These are phyloP conservation scores for Sebastes cheni DNA, from an alignment of 2,797 vertebrate genomes.

Conservation along the genomic window DNA sequence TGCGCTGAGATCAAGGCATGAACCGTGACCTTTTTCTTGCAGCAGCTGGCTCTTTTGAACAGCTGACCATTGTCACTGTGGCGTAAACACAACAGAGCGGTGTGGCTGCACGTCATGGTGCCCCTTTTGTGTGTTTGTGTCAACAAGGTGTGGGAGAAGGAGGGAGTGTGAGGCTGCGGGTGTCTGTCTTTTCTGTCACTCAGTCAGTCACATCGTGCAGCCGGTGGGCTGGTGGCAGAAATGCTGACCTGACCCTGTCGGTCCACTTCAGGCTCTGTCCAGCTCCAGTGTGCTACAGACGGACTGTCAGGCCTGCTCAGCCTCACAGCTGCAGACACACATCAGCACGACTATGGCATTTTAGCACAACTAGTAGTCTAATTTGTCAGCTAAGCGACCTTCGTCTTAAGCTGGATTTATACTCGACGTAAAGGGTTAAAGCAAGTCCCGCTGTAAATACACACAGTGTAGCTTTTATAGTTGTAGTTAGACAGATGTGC, in stretches of 20 bases:
- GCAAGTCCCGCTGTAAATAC: not conserved
- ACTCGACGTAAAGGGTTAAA: constrained; percentile 1
- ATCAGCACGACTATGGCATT: constrained; percentile 26
- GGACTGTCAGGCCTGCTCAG: constrained; percentile 44
- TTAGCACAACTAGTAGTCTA: constrained; percentile 7
- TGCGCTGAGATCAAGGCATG: not conserved
- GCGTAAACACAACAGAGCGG: not conserved
- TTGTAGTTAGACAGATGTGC: not conserved
- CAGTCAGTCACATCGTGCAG: constrained; percentile 10
- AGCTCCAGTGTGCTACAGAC: constrained; percentile 24
- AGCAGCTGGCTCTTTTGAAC: constrained; percentile 3
- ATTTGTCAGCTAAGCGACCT: constrained; percentile 34
- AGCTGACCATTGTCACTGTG: constrained; percentile 9
- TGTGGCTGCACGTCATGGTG: not conserved
- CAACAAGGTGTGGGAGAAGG: not conserved
- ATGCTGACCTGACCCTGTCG: constrained; percentile 48
- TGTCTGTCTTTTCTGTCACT: constrained; percentile 15
- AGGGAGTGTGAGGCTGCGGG: not conserved
- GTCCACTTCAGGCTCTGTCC: constrained; percentile 33
- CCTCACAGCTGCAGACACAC: constrained; percentile 36
- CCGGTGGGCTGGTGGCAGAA: constrained; percentile 36
- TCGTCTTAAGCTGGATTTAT: constrained; percentile 34
- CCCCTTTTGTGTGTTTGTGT: not conserved
- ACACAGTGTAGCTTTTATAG: not conserved
- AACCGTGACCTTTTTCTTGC: constrained; percentile 10